Evolutionary conservation across 2,113 vertebrate genomes (phyloP), one percentile per base, ranked within the genome.

Genomic region (Ageneiosus marmoratus): DNA sequence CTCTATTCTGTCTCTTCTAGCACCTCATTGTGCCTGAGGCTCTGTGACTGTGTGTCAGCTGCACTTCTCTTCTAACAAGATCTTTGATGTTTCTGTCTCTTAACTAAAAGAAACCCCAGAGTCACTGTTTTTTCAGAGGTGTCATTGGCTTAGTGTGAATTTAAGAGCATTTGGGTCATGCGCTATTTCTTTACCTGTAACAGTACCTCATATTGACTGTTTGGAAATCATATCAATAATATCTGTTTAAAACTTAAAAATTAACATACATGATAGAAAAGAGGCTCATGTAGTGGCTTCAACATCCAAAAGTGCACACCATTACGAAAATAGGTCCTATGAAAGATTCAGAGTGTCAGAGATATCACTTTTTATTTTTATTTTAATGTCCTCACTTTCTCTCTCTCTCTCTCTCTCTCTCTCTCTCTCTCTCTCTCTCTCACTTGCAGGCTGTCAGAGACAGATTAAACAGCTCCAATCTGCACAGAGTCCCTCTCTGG

Each of bases 391-490:
- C 70, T n/a, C 60, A 44, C 51, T 62, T 46, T 27, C 24, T 2
- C 73, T 44, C 24, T 15, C 69, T 41, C 29, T 67, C 32, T 69
- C 18, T 69, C 65, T 48, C 24, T 69, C 53, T 44, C 67, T 62
- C 58, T 82, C 62, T 76, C 60, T 58, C 29, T 60, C 67, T 32
- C 67, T 44, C 53, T 62, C 24, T 46, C 67, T 32, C 63, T 78
- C 48, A 44, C 84, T 48, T 37, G 51, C 62, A 34, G 50, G 44
- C 69, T 79, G 83, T 85, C 79, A 81, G 24, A 85, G 24, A 70
- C 67, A 87, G 65, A 85, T 83, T 87, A 85, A 87, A 83, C 53
- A 67, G 75, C 58, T 77, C 48, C 81, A 83, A 81, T 85, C 86
- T 87, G 84, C 81, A 65, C 53, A 60, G 77, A 83, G 77, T 81